Conservation (phyloP, 1,140 invertebrate species). For the Choristoneura fumiferana region DNA sequence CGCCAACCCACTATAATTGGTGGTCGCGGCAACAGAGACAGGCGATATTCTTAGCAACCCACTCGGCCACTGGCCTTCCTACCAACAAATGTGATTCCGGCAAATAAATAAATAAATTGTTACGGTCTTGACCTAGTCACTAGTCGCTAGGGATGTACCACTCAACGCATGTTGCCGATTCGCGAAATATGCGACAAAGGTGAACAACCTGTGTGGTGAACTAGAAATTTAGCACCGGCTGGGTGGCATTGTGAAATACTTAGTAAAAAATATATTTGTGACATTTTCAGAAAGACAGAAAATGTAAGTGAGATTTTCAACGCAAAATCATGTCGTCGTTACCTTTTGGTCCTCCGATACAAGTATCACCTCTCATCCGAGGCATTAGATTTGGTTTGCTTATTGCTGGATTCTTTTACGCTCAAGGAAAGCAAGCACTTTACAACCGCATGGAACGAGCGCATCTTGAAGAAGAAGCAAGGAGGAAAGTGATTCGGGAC, state of each 20-base stretch:
- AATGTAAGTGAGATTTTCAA: neutral
- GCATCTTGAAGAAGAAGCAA: slow-evolving; percentile 49
- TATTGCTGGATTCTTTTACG: slow-evolving; percentile 60
- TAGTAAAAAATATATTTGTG: neutral
- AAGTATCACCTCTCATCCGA: slow-evolving; percentile 64
- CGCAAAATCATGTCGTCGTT: slow-evolving; percentile 39
- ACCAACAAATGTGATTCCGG: slow-evolving; percentile 47
- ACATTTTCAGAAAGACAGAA: neutral
- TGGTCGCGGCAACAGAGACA: slow-evolving; percentile 65
- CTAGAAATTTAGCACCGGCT: slow-evolving; percentile 18
- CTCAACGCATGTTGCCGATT: slow-evolving; percentile 32
- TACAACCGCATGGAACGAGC: slow-evolving; percentile 45
- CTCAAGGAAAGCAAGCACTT: slow-evolving; percentile 41
- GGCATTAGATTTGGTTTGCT: slow-evolving; percentile 53
- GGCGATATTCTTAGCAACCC: slow-evolving; percentile 69
- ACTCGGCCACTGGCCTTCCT: slow-evolving; percentile 74
- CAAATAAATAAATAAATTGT: slow-evolving; percentile 51
- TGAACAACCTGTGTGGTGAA: slow-evolving; percentile 39
- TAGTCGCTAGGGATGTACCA: slow-evolving; percentile 42
- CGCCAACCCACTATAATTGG: slow-evolving; percentile 75
- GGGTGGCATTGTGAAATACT: neutral
- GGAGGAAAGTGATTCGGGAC: slow-evolving; percentile 54
- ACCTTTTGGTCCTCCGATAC: slow-evolving; percentile 54
- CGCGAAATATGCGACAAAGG: slow-evolving; percentile 22
- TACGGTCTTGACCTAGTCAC: slow-evolving; percentile 62